Evolutionary conservation across 2,888 invertebrate species (phyloP).

Genomic region (Colletes collaris): DNA sequence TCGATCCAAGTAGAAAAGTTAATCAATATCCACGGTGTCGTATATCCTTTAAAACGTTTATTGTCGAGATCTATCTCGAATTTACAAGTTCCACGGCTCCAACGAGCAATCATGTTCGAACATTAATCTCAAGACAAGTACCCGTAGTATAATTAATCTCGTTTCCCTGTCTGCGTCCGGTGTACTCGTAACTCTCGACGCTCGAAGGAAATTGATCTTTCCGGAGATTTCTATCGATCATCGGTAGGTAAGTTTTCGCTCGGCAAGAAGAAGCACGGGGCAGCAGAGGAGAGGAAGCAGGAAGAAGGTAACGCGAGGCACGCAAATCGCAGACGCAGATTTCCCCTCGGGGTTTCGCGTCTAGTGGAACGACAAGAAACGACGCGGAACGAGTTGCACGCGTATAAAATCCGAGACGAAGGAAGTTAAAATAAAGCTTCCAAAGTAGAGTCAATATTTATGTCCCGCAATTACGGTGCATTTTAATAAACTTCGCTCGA

Average conservation of each 20-base stretch:
- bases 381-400: constrained; percentile 39
- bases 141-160: not conserved
- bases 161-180: no score
- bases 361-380: constrained; percentile 36
- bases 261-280: not conserved
- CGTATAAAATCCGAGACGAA: constrained; percentile 28
- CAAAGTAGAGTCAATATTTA: constrained; percentile 59
- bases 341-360: not conserved
- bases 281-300: not conserved
- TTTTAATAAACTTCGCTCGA: constrained; percentile 66
- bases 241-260: not conserved
- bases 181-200: constrained; percentile 1
- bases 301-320: constrained; percentile 5
- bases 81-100: no score
- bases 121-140: no score
- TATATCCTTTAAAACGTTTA: no score
- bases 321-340: constrained; percentile 22
- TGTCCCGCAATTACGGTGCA: constrained; percentile 60
- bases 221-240: constrained; percentile 16
- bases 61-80: no score
- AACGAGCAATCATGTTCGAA: no score
- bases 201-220: constrained; percentile 20
- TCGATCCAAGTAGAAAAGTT: not conserved
- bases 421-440: constrained; percentile 40
- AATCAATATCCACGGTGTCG: no score